Base-by-base conservation (phyloP, 1,140 invertebrate genomes). In the Orchesella cincta region DNA sequence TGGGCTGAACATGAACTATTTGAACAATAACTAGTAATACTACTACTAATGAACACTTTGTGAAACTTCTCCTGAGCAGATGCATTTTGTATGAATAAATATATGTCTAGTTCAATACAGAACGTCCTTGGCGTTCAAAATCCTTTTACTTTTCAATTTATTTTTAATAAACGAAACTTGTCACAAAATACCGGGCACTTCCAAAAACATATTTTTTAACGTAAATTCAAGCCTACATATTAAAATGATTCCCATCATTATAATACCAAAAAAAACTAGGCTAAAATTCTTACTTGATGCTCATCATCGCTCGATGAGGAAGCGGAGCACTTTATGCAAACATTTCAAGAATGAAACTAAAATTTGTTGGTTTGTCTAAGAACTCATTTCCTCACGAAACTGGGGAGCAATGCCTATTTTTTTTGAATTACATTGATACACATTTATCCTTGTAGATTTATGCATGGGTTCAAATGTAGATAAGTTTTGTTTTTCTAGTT, bases 331-430 rank as follows among this genome's bases (percentile, higher is more conserved):
- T 23, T 12, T n/a, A 57, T 29, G 23, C 62, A 29, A 31, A 12
- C n/a, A 29, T 67, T 26, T 67, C 62, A 67, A 67, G 62, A 67
- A 33, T 67, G 31, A 67, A 67, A 67, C 62, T 67, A 29, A 67
- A 33, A 31, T 67, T 67, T 8, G 8, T 46, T 46, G 8, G 8
- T 46, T 20, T 46, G 8, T 46, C 39, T 46, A 46, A 20, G 62
- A 67, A 33, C 39, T 57, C 8, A 57, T n/a, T n/a, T n/a, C n/a
- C n/a, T 46, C 39, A 12, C 39, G 39, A 46, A 20, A 12, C 8
- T 46, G 8, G 31, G 8, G 23, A 31, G 33, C 8, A 67, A 67
- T 31, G 2, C 2, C 31, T 31, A 67, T 67, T 67, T 67, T 12
- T 67, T 67, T 31, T 31, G 29, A 12, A 67, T 31, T 31, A 3